Conservation (phyloP, 1,140 invertebrate species). For the Drosophila malerkotliana region DNA sequence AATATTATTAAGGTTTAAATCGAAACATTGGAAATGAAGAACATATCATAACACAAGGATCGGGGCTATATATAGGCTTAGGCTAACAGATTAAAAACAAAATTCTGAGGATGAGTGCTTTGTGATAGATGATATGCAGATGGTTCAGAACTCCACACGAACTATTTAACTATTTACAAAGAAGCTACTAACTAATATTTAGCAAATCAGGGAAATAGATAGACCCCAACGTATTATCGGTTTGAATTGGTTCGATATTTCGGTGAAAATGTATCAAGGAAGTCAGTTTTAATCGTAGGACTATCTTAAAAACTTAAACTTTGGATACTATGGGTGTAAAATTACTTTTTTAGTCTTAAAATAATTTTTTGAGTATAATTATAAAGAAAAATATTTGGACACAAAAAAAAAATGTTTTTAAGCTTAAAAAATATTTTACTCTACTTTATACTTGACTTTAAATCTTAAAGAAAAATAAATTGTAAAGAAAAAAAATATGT, state of each 20-base stretch:
- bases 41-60: conserved; percentile 24
- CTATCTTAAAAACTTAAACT: background rate
- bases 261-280: conserved; percentile 1
- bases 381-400: too few species aligned
- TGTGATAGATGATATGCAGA: conserved; percentile 52
- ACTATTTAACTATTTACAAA: conserved; percentile 72
- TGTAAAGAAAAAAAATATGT: background rate
- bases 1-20: conserved; percentile 2
- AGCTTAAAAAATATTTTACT: background rate
- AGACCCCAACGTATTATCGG: background rate
- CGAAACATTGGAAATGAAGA: conserved; percentile 33
- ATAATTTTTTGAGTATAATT: too few species aligned
- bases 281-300: background rate
- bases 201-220: conserved; percentile 7
- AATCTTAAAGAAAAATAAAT: background rate
- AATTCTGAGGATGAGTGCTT: conserved; percentile 16
- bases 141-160: conserved; percentile 22
- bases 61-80: conserved; percentile 18
- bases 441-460: background rate
- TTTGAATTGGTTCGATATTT: conserved; percentile 19
- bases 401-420: background rate
- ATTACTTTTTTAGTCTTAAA: background rate
- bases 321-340: conserved; percentile 4
- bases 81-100: conserved; percentile 55
- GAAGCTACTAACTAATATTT: conserved; percentile 46